These are phyloP conservation scores for Falco punctatus DNA, from an alignment of 2,113 vertebrate species.

Conservation along the genomic window DNA sequence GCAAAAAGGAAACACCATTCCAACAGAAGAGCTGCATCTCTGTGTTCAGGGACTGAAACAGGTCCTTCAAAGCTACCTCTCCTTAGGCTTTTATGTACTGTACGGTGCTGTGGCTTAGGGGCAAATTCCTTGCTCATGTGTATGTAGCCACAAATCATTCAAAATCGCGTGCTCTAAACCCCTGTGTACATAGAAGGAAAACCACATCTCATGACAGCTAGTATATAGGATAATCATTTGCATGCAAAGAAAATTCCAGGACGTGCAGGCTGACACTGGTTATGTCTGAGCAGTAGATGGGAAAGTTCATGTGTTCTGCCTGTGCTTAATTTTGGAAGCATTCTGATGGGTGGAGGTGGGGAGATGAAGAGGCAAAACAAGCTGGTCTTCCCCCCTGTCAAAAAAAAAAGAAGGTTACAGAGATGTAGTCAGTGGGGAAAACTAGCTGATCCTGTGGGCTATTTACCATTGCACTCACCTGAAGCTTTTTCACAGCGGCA, in stretches of 20 bases:
- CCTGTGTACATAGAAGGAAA: neutral
- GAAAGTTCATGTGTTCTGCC: neutral
- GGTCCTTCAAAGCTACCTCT: neutral
- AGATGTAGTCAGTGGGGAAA: neutral
- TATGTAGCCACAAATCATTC: neutral
- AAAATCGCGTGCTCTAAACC: neutral
- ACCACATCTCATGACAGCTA: neutral
- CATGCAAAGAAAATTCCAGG: conserved; percentile 18
- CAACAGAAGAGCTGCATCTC: neutral
- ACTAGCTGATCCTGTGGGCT: neutral
- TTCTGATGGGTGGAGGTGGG: neutral
- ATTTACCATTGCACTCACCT: neutral
- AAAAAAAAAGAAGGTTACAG: neutral
- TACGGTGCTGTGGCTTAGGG: neutral
- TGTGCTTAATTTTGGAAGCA: conserved; percentile 1
- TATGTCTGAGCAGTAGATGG: neutral
- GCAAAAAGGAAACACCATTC: neutral
- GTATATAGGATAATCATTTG: neutral
- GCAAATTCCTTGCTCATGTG: neutral
- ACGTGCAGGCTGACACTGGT: neutral
- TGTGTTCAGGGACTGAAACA: neutral
- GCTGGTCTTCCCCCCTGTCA: neutral
- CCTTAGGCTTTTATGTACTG: neutral
- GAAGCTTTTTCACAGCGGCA: neutral
- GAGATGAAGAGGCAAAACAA: neutral